Evolutionary conservation across 2,888 invertebrate species (phyloP).

Genomic region (Adelphocoris suturalis): DNA sequence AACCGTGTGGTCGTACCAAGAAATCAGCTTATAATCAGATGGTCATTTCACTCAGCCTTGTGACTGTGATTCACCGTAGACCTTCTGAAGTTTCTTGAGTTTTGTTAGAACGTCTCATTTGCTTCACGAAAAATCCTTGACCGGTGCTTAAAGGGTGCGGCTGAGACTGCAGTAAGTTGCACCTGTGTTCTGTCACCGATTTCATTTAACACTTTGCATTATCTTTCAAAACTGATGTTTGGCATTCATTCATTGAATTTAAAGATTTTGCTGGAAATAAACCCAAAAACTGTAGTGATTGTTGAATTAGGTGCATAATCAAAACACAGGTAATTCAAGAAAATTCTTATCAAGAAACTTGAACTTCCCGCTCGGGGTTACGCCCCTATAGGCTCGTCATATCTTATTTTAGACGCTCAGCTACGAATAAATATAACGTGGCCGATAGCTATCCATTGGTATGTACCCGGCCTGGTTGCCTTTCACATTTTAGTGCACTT

Average conservation of each 20-base stretch:
- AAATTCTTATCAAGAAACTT: too few relatives aligned
- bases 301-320: too few relatives aligned
- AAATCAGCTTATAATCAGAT: neutral
- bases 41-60: neutral
- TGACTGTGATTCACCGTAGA: neutral
- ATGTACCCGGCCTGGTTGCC: constrained; percentile 1
- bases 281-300: too few relatives aligned
- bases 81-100: neutral
- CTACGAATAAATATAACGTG: neutral
- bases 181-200: neutral
- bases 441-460: neutral
- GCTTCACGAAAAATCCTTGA: neutral
- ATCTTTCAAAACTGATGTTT: too few relatives aligned
- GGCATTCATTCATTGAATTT: too few relatives aligned
- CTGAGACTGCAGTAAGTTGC: constrained; percentile 15
- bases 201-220: neutral
- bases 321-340: too few relatives aligned
- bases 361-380: too few relatives aligned
- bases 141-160: constrained; percentile 22
- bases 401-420: constrained; percentile 18
- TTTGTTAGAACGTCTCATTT: neutral
- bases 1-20: neutral
- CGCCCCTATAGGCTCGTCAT: neutral
- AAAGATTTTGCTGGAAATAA: too few relatives aligned
- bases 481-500: neutral